Evolutionary conservation across 2,797 vertebrate genomes (phyloP).

Genomic region (Squalus acanthias): DNA sequence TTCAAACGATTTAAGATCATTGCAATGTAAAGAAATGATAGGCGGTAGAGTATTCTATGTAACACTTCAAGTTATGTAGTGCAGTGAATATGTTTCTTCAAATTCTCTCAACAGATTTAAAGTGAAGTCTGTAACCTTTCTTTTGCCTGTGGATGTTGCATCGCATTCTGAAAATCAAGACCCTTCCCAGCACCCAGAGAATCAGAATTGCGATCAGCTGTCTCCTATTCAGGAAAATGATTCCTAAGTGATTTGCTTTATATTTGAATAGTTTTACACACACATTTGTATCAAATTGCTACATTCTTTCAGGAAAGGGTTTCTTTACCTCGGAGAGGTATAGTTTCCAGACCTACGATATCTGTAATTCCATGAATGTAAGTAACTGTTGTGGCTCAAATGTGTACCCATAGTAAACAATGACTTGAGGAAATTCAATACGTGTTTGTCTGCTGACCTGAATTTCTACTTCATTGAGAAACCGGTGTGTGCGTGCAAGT

Average conservation of each 20-base stretch:
- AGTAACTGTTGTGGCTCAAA: background rate
- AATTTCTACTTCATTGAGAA: background rate
- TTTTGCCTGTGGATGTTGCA: conserved; percentile 70
- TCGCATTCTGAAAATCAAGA: conserved; percentile 49
- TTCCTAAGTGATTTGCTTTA: conserved; percentile 39
- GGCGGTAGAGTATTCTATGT: too few species aligned
- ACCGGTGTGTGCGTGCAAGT: background rate
- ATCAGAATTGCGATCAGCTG: conserved; percentile 56
- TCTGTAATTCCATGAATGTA: too few species aligned
- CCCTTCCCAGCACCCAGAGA: conserved; percentile 56
- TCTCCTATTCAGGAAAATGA: conserved; percentile 68
- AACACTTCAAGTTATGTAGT: background rate
- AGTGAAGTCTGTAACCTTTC: conserved; percentile 85
- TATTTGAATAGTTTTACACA: background rate
- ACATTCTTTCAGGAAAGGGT: background rate
- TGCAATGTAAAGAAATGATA: background rate
- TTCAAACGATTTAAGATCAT: background rate
- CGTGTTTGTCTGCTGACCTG: too few species aligned
- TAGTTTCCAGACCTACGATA: background rate
- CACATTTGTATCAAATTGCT: background rate
- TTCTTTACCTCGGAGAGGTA: background rate
- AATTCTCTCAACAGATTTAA: conserved; percentile 64
- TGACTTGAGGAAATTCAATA: background rate
- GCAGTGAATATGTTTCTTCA: conserved; percentile 39
- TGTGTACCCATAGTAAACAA: background rate